Percentiles rank a stretch among this genome's conserved stretches.
These are phyloP conservation scores for Seira musarum DNA, from an alignment of 2,888 invertebrate genomes.

Conservation along the genomic window DNA sequence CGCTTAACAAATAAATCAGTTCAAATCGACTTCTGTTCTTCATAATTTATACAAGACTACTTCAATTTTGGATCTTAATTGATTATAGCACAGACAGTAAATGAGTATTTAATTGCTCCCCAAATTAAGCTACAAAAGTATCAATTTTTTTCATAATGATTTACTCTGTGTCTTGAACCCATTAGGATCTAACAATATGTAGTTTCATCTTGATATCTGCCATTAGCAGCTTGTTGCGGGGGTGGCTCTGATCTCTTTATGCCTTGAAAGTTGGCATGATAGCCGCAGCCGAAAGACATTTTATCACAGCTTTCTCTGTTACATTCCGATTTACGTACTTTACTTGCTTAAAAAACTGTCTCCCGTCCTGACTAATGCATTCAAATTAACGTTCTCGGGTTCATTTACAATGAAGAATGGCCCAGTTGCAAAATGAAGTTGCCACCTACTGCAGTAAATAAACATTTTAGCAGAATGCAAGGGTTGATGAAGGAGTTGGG, in stretches of 20 bases:
- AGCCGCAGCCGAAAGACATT: background rate
- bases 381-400: conserved; percentile 42
- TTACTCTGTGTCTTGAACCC: too few relatives aligned
- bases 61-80: too few relatives aligned
- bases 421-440: conserved; percentile 24
- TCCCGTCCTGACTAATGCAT: conserved; percentile 22
- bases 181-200: too few relatives aligned
- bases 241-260: background rate
- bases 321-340: too few relatives aligned
- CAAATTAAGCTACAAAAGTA: too few relatives aligned
- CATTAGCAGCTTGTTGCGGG: background rate
- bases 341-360: background rate
- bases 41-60: too few relatives aligned
- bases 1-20: too few relatives aligned
- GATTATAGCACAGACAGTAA: too few relatives aligned
- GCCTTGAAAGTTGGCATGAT: background rate
- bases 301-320: background rate
- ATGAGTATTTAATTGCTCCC: too few relatives aligned
- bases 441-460: conserved; percentile 31
- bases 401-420: conserved; percentile 40
- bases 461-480: background rate
- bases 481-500: background rate
- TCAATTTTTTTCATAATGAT: too few relatives aligned
- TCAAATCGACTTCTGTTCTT: too few relatives aligned
- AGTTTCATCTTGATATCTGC: background rate